These are phyloP conservation scores for Sylvicola fuscatus DNA, from an alignment of 2,888 invertebrate genomes.

Conservation along the genomic window DNA sequence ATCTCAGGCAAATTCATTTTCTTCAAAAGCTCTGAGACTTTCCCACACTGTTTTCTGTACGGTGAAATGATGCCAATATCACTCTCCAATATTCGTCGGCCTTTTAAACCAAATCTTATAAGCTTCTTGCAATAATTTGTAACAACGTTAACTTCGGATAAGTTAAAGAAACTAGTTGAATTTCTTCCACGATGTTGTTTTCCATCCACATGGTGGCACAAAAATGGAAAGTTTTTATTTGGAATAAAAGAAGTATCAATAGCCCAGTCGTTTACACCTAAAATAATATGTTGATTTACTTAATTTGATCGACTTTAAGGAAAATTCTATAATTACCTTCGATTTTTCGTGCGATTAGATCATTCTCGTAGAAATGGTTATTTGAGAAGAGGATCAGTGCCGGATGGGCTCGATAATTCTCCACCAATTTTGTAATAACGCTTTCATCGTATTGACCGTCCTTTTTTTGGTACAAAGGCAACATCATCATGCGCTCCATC, in stretches of 20 bases:
- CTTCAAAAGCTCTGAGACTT: conserved; percentile 19
- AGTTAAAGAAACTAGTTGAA: too few relatives aligned
- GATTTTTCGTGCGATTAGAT: conserved; percentile 22
- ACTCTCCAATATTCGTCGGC: too few relatives aligned
- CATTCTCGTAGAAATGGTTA: conserved; percentile 44
- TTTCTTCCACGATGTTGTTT: conserved; percentile 17
- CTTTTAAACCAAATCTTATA: too few relatives aligned
- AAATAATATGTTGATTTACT: too few relatives aligned
- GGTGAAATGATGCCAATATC: too few relatives aligned
- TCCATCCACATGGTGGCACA: too few relatives aligned
- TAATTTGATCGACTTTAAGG: too few relatives aligned
- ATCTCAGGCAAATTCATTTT: conserved; percentile 23
- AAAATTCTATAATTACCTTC: too few relatives aligned
- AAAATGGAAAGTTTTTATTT: too few relatives aligned
- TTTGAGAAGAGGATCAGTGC: conserved; percentile 45
- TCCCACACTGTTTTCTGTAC: conserved; percentile 7
- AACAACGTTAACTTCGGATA: too few relatives aligned
- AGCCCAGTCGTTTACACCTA: conserved; percentile 16
- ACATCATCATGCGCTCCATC: conserved; percentile 42
- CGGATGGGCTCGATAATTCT: conserved; percentile 53
- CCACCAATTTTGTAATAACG: conserved; percentile 48
- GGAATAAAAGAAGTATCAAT: too few relatives aligned
- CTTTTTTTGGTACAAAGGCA: conserved; percentile 21
- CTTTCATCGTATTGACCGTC: conserved; percentile 27
- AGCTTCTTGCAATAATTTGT: too few relatives aligned